Evolutionary conservation across 2,797 vertebrate species (phyloP).

Genomic region (Chelidonichthys spinosus): DNA sequence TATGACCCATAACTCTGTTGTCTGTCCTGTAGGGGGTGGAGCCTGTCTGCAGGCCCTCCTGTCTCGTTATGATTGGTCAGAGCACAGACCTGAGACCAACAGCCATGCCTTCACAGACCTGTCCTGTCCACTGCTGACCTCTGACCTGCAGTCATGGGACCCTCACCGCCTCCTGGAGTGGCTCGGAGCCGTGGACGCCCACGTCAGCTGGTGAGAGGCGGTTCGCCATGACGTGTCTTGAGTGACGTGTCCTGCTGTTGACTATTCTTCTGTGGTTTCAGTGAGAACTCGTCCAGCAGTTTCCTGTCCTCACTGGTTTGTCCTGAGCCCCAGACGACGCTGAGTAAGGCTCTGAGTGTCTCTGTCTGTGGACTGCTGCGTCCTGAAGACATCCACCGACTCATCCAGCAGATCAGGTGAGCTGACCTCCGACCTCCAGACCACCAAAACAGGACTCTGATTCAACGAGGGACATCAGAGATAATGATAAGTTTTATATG

Average conservation of each 20-base stretch:
- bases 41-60: conserved; percentile 84
- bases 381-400: conserved; percentile 84
- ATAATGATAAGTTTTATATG: no score
- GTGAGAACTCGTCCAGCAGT: conserved; percentile 84
- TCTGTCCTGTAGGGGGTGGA: conserved; percentile 65
- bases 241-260: background rate
- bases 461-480: no score
- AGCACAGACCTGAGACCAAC: conserved; percentile 82
- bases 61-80: conserved; percentile 82
- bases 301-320: conserved; percentile 90
- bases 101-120: conserved; percentile 74
- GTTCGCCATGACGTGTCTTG: fast-evolving
- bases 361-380: conserved; percentile 89
- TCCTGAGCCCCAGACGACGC: conserved; percentile 81
- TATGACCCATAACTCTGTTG: conserved; percentile 12
- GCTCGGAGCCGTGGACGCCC: conserved; percentile 88
- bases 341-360: conserved; percentile 81
- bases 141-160: conserved; percentile 81
- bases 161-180: conserved; percentile 89
- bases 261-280: conserved; percentile 67
- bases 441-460: background rate
- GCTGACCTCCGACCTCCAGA: conserved; percentile 74
- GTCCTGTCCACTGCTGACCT: conserved; percentile 83
- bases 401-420: conserved; percentile 85
- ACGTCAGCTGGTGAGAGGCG: conserved; percentile 83